Evolutionary conservation across 2,888 invertebrate genomes (phyloP), one percentile per base, ranked within the genome.

Genomic region (Heliconius ethilla): DNA sequence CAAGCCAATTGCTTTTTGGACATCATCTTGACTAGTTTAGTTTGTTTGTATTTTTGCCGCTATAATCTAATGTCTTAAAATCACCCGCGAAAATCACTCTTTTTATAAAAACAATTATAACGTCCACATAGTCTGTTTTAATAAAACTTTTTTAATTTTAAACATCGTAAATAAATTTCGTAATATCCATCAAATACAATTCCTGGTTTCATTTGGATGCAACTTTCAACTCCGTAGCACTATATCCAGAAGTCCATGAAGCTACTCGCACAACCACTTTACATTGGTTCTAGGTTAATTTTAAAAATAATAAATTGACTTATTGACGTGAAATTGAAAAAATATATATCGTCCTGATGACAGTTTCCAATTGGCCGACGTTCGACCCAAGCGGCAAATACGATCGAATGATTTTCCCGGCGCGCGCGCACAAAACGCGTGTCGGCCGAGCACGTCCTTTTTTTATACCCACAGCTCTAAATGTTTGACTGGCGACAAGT

Each of bases 1-100:
- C 96, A 96, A 82, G 97, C 95, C 95, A 97, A 96, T 93, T 97
- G 97, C 95, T 96, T 97, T 88, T 96, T 97, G 89, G 97, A 96
- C 97, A 97, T 97, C 95, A 95, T 95, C 91, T 95, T 95, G 92
- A 90, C 87, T 87, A 89, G 86, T 74, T 90, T 87, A 79, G 82
- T 82, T 72, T 82, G 82, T 79, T 84, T n/a, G 83, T 76, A 75
- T 75, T 76, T 51, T 62, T 76, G 77, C n/a, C 59, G 82, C 80
- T 77, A 84, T 83, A 18, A 78, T 74, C 79, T 77, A 79, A 6
- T n/a, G n/a, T 29, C 55, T 55, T 72, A 7, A 33, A 29, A 72
- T 79, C 81, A 82, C 82, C 51, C 63, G 70, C 65, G 72, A 82
- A 83, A 45, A 40, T 51, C 59, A 67, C 66, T 59, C 0, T 80